Percentiles rank a stretch among this genome's conserved stretches.
phyloP scores from a whole-genome alignment of 2,797 vertebrate species.

The Enteromius mattozi region DNA sequence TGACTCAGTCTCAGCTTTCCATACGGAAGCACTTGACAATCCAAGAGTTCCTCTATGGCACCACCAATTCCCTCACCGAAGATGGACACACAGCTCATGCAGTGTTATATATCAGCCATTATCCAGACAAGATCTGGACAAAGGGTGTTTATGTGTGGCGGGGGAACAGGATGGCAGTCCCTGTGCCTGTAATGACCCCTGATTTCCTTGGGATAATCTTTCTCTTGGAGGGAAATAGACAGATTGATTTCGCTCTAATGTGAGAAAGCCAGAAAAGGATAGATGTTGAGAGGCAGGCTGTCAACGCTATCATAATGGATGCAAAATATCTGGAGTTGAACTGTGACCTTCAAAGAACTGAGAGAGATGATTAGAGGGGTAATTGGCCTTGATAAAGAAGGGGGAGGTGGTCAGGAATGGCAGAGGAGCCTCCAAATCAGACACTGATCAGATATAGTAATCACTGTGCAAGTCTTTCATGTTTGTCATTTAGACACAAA shows the following conservation, averaged over 20 bases:
- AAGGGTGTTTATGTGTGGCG: conserved; percentile 56
- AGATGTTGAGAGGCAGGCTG: conserved; percentile 79
- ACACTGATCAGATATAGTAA: conserved; percentile 26
- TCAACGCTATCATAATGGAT: conserved; percentile 86
- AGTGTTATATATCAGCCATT: conserved; percentile 62
- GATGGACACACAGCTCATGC: conserved; percentile 52
- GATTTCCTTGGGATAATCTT: conserved; percentile 80
- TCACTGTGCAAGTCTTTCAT: conserved; percentile 4
- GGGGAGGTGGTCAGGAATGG: conserved; percentile 15
- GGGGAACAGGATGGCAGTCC: conserved; percentile 69
- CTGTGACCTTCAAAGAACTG: conserved; percentile 85
- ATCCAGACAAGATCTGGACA: conserved; percentile 71
- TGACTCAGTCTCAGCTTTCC: conserved; percentile 58
- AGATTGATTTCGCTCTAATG: conserved; percentile 86
- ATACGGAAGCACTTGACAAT: conserved; percentile 18
- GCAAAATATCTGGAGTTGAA: conserved; percentile 82
- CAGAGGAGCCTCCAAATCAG: conserved; percentile 13
- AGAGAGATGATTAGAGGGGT: conserved; percentile 60
- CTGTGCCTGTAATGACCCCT: conserved; percentile 75
- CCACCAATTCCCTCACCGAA: conserved; percentile 46
- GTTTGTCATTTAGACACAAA: not conserved
- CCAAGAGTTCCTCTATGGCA: conserved; percentile 47
- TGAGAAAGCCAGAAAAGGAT: conserved; percentile 80
- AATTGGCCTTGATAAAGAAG: conserved; percentile 46
- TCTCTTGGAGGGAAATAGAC: conserved; percentile 79